A percentile compares a stretch with the other conserved stretches of the same genome.
These are phyloP conservation scores for Umimayanthus chanpuru DNA, from an alignment of 92 coral and sea anemone species.

Conservation along the genomic window DNA sequence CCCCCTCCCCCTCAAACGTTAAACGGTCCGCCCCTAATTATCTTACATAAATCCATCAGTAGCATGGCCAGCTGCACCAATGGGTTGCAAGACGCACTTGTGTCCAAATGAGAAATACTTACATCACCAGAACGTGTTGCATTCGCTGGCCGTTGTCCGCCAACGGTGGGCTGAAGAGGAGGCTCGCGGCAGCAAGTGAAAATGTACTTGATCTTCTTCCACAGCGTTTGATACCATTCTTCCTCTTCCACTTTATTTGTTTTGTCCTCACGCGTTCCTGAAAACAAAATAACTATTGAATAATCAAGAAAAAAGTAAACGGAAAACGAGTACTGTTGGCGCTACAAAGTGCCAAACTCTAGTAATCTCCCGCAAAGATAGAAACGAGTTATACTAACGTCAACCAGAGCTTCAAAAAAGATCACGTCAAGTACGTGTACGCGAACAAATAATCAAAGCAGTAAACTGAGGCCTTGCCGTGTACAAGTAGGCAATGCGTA, in stretches of 20 bases:
- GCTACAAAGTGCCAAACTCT: background rate
- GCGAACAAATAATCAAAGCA: no score
- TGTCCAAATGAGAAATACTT: background rate
- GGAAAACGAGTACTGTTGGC: background rate
- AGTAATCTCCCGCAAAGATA: no score
- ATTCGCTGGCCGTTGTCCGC: slow-evolving; percentile 44
- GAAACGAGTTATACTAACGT: no score
- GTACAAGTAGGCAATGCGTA: no score
- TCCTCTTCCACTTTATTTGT: slow-evolving; percentile 55
- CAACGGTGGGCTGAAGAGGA: slow-evolving; percentile 48
- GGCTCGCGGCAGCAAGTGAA: slow-evolving; percentile 73
- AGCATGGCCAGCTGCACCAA: background rate
- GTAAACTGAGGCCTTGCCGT: no score
- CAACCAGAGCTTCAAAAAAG: no score
- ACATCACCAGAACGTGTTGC: slow-evolving; percentile 41
- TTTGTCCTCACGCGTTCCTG: slow-evolving; percentile 80
- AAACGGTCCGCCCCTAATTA: no score
- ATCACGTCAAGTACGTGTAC: no score
- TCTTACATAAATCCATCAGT: no score
- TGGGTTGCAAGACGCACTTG: no score
- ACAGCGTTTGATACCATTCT: slow-evolving; percentile 75
- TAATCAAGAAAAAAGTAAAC: background rate
- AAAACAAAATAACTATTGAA: background rate
- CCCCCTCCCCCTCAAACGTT: no score
- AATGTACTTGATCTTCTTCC: slow-evolving; percentile 61